phyloP scores from a whole-genome alignment of 1,140 invertebrate genomes.

The Zophobas morio region DNA sequence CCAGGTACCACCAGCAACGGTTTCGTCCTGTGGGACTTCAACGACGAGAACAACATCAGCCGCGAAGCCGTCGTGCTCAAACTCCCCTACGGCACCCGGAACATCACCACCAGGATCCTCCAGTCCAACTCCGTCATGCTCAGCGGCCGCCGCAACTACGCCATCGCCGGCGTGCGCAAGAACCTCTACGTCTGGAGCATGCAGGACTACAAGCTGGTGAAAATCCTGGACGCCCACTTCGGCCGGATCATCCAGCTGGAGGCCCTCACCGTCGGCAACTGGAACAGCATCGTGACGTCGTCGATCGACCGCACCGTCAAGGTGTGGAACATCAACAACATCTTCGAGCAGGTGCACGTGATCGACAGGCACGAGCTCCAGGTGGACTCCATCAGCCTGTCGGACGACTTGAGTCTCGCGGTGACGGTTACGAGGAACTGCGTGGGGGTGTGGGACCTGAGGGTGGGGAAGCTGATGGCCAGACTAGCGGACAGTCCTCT shows the following conservation, averaged over 20 bases:
- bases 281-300: conserved; percentile 96
- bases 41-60: conserved; percentile 63
- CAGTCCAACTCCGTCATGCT: conserved; percentile 93
- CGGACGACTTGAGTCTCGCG: conserved; percentile 81
- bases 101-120: conserved; percentile 92
- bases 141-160: conserved; percentile 91
- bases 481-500: conserved; percentile 93
- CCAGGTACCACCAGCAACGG: conserved; percentile 85
- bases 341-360: conserved; percentile 97
- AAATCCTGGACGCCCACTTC: conserved; percentile 96
- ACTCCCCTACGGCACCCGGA: conserved; percentile 91
- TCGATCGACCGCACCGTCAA: conserved; percentile 98
- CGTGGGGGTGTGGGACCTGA: conserved; percentile 96
- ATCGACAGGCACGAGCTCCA: conserved; percentile 96
- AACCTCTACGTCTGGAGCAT: conserved; percentile 96
- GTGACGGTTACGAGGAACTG: conserved; percentile 93
- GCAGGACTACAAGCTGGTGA: conserved; percentile 83
- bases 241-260: conserved; percentile 94
- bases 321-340: conserved; percentile 99
- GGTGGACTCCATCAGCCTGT: conserved; percentile 89
- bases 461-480: conserved; percentile 84
- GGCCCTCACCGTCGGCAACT: conserved; percentile 86
- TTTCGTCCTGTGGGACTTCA: conserved; percentile 82
- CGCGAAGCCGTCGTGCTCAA: conserved; percentile 78
- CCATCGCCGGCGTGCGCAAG: conserved; percentile 96